Evolutionary conservation across 2,113 vertebrate genomes (phyloP).

Genomic region (Myotis davidii): DNA sequence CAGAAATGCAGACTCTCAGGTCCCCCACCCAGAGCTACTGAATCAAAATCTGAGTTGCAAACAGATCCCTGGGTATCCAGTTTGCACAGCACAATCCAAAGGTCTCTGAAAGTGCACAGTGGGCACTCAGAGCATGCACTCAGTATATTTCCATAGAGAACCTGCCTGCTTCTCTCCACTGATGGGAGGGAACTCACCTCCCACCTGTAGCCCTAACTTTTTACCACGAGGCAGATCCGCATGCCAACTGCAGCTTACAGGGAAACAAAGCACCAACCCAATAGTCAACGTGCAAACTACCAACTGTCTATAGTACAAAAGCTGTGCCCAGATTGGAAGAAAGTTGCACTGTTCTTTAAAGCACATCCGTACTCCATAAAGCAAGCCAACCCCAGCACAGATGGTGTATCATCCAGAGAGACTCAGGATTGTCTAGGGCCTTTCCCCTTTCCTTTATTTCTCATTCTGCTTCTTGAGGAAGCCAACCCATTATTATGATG

Average conservation of each 20-base stretch:
- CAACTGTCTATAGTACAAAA: background rate
- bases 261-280: slow-evolving; percentile 22
- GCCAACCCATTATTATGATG: background rate
- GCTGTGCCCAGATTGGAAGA: background rate
- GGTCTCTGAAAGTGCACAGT: background rate
- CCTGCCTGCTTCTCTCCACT: background rate
- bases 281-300: background rate
- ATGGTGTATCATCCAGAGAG: background rate
- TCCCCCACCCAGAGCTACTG: background rate
- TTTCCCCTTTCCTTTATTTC: background rate
- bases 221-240: background rate
- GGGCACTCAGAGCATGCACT: background rate
- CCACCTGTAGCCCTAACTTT: slow-evolving; percentile 28
- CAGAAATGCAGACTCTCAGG: background rate
- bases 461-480: background rate
- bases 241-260: background rate
- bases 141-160: background rate
- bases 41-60: background rate
- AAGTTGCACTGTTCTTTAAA: background rate
- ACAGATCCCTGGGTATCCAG: background rate
- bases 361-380: background rate
- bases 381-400: background rate
- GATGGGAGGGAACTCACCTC: background rate
- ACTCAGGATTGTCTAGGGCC: background rate
- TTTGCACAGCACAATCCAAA: background rate